Base-by-base conservation (phyloP, 2,113 vertebrate species). In the Phylloscopus trochiloides region DNA sequence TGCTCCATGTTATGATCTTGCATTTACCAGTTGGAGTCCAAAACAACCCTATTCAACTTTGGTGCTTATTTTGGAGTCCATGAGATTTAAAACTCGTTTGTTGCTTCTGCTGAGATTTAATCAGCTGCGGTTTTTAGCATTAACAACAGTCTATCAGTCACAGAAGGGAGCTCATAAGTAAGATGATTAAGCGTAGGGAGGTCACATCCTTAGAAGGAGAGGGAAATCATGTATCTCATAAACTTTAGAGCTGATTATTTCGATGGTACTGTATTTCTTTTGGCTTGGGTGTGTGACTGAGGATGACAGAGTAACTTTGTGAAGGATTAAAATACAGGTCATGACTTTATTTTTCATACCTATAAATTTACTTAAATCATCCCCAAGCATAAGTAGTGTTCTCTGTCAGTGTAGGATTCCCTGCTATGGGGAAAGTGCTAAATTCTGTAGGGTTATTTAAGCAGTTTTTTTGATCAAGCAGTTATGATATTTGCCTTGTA, bases 141-240 rank as follows among this genome's bases (percentile, higher is more conserved):
- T 85, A 91, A 89, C 68, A 92, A 31, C 63, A 65, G n/a, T 65
- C 50, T 65, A 78, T 89, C 73, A 91, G 38, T 89, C 86, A 84
- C 0, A 3, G 59, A 88, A 81, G 13, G 74, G 65, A 77, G 50
- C 36, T 92, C 5, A 0, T 54, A 74, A 86, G 61, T 71, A 91
- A 81, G 25, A 86, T 31, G 29, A 80, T 89, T 95, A 89, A 77
- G 20, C 7, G 10, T 87, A 81, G 9, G 22, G 28, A 91, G 76
- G 65, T 89, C 65, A 50, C 20, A 74, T 78, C 34, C 15, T 71
- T 59, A 87, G 40, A 51, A 84, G 61, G 50, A 86, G 20, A 7
- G 17, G 28, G 25, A 87, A 74, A 58, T 68, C 19, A 20, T 78
- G 29, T 32, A 36, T 65, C 59, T 87, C 54, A 75, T 40, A 72